phyloP scores from a whole-genome alignment of 2,113 vertebrate genomes.

The Epinephelus lanceolatus region DNA sequence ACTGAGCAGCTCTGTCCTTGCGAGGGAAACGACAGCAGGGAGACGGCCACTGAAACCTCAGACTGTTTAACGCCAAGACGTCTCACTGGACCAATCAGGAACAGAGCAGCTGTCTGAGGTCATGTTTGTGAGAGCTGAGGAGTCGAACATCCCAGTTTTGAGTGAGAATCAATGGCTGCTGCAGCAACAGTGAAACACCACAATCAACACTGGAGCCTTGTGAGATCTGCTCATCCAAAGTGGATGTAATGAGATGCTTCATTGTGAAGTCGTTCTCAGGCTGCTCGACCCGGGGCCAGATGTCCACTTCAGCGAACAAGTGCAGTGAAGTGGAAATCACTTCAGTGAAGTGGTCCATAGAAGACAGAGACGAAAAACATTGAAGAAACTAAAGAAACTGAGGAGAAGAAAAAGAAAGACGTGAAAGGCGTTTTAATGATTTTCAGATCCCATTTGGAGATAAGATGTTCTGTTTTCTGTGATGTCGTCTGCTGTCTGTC shows the following conservation, averaged over 20 bases:
- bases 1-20: too few relatives aligned
- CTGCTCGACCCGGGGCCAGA: conserved; percentile 9
- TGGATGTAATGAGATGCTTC: conserved; percentile 22
- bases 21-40: neutral
- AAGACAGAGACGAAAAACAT: neutral
- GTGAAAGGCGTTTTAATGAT: neutral
- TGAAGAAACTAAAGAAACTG: neutral
- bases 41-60: neutral
- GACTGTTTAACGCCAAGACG: too few relatives aligned
- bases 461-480: too few relatives aligned
- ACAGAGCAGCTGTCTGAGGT: neutral
- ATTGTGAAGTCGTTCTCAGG: neutral
- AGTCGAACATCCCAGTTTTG: too few relatives aligned
- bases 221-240: conserved; percentile 7
- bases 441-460: neutral
- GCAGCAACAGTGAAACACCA: neutral
- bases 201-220: neutral
- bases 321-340: neutral
- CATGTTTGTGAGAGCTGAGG: too few relatives aligned
- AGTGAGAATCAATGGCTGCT: conserved; percentile 1
- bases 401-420: too few relatives aligned
- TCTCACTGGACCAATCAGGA: neutral
- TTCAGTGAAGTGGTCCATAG: neutral
- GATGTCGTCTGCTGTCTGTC: too few relatives aligned
- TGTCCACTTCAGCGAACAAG: conserved; percentile 12